Evolutionary conservation across 2,113 vertebrate genomes (phyloP).

Genomic region (Ellobius talpinus): DNA sequence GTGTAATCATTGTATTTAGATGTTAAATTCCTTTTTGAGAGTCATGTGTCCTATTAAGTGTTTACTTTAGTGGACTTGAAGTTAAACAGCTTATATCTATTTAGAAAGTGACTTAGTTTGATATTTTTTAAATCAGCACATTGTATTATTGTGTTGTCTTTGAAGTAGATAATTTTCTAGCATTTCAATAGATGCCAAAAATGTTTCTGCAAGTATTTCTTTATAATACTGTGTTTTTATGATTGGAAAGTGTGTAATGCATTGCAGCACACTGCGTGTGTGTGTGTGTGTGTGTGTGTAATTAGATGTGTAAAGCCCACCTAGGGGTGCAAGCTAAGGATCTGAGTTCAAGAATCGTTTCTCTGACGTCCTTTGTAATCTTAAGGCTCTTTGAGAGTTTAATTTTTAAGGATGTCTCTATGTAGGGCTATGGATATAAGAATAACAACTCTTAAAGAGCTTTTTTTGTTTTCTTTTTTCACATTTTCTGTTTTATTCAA

Average conservation of each 20-base stretch:
- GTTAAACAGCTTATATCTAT: neutral
- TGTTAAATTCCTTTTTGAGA: slow-evolving; percentile 14
- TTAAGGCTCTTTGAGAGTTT: slow-evolving; percentile 19
- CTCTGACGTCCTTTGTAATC: neutral
- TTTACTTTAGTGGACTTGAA: neutral
- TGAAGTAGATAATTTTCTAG: neutral
- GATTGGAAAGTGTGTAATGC: neutral
- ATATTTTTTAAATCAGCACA: slow-evolving; percentile 44
- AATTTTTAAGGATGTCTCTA: slow-evolving; percentile 18
- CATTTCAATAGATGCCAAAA: slow-evolving; percentile 24
- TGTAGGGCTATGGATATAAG: neutral
- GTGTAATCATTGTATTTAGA: slow-evolving; percentile 32
- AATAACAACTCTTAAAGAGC: slow-evolving; percentile 7
- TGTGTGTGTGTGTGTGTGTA: neutral
- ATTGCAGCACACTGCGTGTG: neutral
- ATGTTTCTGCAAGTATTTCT: neutral
- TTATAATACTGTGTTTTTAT: slow-evolving; percentile 1
- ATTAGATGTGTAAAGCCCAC: neutral
- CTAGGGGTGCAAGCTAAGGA: neutral
- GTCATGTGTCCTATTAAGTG: neutral
- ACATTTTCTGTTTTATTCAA: slow-evolving; percentile 33
- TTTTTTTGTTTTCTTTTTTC: neutral
- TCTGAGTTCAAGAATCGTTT: neutral
- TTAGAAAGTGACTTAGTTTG: slow-evolving; percentile 30
- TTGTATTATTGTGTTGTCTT: neutral